Evolutionary conservation across 2,888 invertebrate species (phyloP).

Genomic region (Stramonita haemastoma): DNA sequence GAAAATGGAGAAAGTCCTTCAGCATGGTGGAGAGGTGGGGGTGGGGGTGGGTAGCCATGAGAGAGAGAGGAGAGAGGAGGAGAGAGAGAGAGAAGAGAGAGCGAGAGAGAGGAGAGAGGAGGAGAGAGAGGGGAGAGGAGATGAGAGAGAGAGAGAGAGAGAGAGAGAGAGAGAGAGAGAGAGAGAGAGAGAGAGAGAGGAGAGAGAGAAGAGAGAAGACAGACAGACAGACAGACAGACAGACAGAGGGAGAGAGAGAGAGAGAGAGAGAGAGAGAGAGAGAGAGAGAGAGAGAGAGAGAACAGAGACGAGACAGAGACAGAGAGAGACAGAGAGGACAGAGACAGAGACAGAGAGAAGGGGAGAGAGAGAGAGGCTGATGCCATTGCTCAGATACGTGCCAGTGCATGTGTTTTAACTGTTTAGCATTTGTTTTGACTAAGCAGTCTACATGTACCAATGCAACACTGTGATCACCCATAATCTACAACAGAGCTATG

Average conservation of each 20-base stretch:
- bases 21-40: not conserved
- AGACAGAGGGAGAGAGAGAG: not conserved
- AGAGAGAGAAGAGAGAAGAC: not conserved
- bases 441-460: no score
- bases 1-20: slow-evolving; percentile 43
- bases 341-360: not conserved
- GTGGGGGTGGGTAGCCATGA: no score
- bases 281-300: not conserved
- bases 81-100: not conserved
- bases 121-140: not conserved
- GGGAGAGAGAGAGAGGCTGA: not conserved
- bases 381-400: no score
- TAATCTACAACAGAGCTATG: no score
- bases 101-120: not conserved
- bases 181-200: not conserved
- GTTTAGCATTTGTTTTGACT: no score
- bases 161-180: not conserved
- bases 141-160: not conserved
- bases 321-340: not conserved
- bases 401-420: no score
- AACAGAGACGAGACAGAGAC: not conserved
- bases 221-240: not conserved
- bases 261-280: not conserved
- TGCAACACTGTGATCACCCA: no score
- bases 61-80: not conserved